Evolutionary conservation across 1,140 invertebrate genomes (phyloP).

Genomic region (Pseudomyrmex dendroicus): DNA sequence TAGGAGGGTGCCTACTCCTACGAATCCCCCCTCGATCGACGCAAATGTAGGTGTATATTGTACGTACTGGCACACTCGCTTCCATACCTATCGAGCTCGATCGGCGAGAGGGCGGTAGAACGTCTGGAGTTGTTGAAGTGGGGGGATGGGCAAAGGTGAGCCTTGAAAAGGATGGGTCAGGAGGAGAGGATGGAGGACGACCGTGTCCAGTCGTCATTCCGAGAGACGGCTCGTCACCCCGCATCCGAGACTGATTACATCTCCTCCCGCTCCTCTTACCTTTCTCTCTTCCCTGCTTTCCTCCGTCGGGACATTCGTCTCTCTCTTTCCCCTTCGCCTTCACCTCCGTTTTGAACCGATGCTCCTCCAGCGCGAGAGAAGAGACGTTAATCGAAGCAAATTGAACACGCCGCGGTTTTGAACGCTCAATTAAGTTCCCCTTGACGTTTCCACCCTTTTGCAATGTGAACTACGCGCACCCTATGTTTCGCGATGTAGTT

Average conservation of each 20-base stretch:
- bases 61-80: constrained; percentile 59
- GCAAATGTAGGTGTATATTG: constrained; percentile 56
- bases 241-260: constrained; percentile 74
- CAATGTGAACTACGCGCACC: constrained; percentile 47
- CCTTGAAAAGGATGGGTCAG: constrained; percentile 43
- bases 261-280: constrained; percentile 42
- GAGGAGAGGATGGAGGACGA: constrained; percentile 64
- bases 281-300: constrained; percentile 8
- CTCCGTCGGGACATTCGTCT: constrained; percentile 21
- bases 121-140: constrained; percentile 50
- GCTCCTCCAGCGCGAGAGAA: constrained; percentile 52
- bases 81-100: constrained; percentile 55
- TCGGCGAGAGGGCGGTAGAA: constrained; percentile 24
- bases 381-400: constrained; percentile 74
- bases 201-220: constrained; percentile 76
- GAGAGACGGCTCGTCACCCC: constrained; percentile 79
- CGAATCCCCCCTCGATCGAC: constrained; percentile 24
- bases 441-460: constrained; percentile 62
- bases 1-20: constrained; percentile 65
- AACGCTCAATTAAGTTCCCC: constrained; percentile 70
- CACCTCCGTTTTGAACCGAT: constrained; percentile 24
- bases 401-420: constrained; percentile 71
- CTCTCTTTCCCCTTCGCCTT: not conserved
- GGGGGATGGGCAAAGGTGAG: constrained; percentile 46
- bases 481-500: constrained; percentile 17